Evolutionary conservation across 2,797 vertebrate genomes (phyloP), one percentile per base, ranked within the genome.

Genomic region (Tinamus major): DNA sequence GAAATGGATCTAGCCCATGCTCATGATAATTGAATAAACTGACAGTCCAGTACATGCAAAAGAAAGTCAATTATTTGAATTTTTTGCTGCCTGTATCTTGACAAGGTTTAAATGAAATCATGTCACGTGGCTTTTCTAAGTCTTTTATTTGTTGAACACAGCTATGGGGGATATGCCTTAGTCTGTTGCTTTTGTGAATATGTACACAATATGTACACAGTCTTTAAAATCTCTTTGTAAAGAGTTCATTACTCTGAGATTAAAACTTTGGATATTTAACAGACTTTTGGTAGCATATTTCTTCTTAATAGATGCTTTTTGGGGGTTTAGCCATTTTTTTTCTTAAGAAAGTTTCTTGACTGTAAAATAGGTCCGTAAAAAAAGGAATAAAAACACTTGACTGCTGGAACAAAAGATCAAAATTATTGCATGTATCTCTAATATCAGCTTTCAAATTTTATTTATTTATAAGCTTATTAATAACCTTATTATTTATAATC

Each of bases 141-240:
- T 53, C 37, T 69, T 76, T 49, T 27, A 56, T 91, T 74, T 85
- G 71, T 61, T 49, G 70, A 82, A 78, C 12, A 27, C 2, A 1
- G 78, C 80, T 94, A 8, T 55, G 42, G 64, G 82, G n/a, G 89
- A 67, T 75, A 93, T 87, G 69, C 86, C 74, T 95, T 85, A 74
- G 72, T 61, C 89, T 70, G 37, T 81, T 6, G 59, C 63, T 89
- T 89, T 90, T 92, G 35, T 90, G 91, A 84, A 63, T 87, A 68
- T 44, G 35, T 84, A 84, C 67, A 80, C 62, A 49, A 49, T 13
- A 49, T 49, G 48, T 81, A 7, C 35, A 35, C 35, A 63, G 2
- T 44, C 78, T 88, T 63, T 69, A 83, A 94, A 85, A 76, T 79
- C 8, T 81, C 62, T 95, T 95, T 95, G 88, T 94, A 92, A 87